These are phyloP conservation scores for Eupithecia inturbata DNA, from an alignment of 2,888 invertebrate species.

Conservation along the genomic window DNA sequence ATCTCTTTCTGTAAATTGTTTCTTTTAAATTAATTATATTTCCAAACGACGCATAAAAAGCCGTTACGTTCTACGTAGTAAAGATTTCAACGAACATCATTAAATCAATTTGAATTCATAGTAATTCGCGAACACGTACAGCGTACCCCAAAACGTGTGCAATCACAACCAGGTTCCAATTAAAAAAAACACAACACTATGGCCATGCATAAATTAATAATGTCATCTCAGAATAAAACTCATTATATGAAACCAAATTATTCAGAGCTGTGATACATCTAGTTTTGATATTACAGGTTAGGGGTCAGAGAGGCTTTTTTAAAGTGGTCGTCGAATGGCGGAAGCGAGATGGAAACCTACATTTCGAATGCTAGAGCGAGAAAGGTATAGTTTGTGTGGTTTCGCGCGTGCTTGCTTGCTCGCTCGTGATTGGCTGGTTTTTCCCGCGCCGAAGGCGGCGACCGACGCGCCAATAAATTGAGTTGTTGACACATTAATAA, in stretches of 20 bases:
- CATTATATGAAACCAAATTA: constrained; percentile 54
- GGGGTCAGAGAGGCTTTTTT: constrained; percentile 35
- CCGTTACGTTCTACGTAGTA: constrained; percentile 2
- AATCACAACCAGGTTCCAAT: constrained; percentile 46
- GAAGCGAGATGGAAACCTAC: constrained; percentile 57
- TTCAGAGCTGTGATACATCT: constrained; percentile 43
- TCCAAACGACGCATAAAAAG: not conserved
- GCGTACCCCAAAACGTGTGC: constrained; percentile 42
- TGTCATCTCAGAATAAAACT: constrained; percentile 65
- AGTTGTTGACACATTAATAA: constrained; percentile 85
- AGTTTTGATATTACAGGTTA: constrained; percentile 20
- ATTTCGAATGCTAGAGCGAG: constrained; percentile 56
- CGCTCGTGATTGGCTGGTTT: constrained; percentile 68
- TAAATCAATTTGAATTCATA: constrained; percentile 30
- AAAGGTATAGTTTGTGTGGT: constrained; percentile 49
- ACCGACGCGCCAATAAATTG: constrained; percentile 80
- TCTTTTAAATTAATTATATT: not conserved
- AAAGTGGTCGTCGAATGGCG: constrained; percentile 38
- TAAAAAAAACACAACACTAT: constrained; percentile 53
- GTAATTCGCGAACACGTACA: constrained; percentile 43
- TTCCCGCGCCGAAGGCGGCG: constrained; percentile 74
- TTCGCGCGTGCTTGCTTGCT: constrained; percentile 47
- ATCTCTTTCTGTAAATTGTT: not conserved
- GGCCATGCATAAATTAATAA: constrained; percentile 76
- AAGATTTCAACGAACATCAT: constrained; percentile 27